Evolutionary conservation across 2,888 invertebrate species (phyloP).

Genomic region (Polietes domitor): DNA sequence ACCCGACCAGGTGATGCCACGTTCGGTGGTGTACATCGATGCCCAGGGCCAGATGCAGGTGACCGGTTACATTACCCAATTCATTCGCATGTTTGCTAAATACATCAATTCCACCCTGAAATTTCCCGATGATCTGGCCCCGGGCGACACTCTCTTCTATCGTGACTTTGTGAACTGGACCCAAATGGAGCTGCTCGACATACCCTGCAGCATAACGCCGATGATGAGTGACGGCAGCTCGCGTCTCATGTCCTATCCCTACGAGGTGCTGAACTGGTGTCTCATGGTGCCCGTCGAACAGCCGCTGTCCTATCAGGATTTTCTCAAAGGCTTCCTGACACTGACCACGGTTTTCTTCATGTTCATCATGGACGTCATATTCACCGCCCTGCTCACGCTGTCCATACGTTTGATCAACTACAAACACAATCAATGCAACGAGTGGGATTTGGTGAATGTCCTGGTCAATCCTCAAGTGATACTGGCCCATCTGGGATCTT

Average conservation of each 20-base stretch:
- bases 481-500: constrained; percentile 65
- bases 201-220: constrained; percentile 60
- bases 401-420: constrained; percentile 17
- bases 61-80: constrained; percentile 57
- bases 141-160: constrained; percentile 50
- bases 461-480: constrained; percentile 66
- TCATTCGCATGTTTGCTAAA: constrained; percentile 55
- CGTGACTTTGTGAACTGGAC: constrained; percentile 58
- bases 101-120: constrained; percentile 62
- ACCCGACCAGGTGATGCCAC: constrained; percentile 66
- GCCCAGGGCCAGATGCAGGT: not conserved
- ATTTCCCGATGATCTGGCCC: constrained; percentile 41
- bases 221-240: constrained; percentile 25
- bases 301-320: constrained; percentile 51
- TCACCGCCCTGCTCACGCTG: constrained; percentile 38
- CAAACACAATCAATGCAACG: not conserved
- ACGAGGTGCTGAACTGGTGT: constrained; percentile 57
- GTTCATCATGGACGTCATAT: constrained; percentile 45
- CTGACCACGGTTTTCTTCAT: constrained; percentile 13
- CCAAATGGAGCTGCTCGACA: constrained; percentile 49
- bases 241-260: constrained; percentile 52
- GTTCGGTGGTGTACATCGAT: constrained; percentile 61
- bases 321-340: constrained; percentile 30
- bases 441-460: constrained; percentile 36
- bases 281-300: constrained; percentile 65